phyloP scores from a whole-genome alignment of 1,140 invertebrate genomes.

The Brachionus koreanus region DNA sequence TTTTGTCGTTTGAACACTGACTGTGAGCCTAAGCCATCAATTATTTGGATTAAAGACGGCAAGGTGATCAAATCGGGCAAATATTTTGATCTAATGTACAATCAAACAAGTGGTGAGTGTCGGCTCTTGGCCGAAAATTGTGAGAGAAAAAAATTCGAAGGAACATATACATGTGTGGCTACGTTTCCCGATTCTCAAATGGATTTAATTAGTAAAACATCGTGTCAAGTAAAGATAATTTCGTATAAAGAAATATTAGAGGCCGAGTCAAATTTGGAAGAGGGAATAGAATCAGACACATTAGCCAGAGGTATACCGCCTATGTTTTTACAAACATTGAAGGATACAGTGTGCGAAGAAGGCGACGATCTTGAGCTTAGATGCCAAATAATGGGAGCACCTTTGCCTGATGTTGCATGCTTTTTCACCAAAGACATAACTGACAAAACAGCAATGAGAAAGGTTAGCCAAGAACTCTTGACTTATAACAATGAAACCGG shows the following conservation, averaged over 20 bases:
- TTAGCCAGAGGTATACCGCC: neutral
- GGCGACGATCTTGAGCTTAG: constrained; percentile 40
- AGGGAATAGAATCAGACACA: neutral
- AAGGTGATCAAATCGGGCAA: neutral
- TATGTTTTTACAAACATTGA: constrained; percentile 34
- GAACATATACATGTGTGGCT: constrained; percentile 25
- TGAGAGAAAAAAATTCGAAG: constrained; percentile 13
- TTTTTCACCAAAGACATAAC: constrained; percentile 42
- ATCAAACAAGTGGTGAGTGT: neutral
- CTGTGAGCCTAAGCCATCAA: constrained; percentile 31
- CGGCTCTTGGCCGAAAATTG: neutral
- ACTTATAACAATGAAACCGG: constrained; percentile 18
- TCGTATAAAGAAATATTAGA: constrained; percentile 21
- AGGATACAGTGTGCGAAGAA: constrained; percentile 19
- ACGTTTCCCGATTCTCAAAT: neutral
- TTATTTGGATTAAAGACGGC: constrained; percentile 25
- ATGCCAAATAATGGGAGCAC: constrained; percentile 43
- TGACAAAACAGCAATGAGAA: neutral
- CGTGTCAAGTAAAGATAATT: neutral
- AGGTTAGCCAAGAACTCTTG: neutral
- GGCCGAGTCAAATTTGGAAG: neutral
- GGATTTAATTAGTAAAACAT: neutral
- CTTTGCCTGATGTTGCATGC: constrained; percentile 21
- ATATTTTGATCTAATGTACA: constrained; percentile 21
- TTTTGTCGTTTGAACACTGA: constrained; percentile 26